These are phyloP conservation scores for Nothoprocta pentlandii DNA, from an alignment of 2,113 vertebrate genomes.

Conservation along the genomic window DNA sequence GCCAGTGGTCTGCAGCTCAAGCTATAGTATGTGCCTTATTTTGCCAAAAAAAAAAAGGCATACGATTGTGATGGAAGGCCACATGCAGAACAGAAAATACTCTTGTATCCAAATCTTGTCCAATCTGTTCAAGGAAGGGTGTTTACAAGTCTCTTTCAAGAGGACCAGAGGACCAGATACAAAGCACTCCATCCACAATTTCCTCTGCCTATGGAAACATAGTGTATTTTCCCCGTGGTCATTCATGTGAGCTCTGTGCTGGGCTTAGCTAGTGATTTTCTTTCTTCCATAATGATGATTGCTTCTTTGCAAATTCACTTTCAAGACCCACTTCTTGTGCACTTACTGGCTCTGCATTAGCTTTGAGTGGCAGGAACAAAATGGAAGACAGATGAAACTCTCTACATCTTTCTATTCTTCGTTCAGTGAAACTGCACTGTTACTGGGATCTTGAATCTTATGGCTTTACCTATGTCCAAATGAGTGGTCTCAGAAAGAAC, in stretches of 20 bases:
- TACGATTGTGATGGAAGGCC: background rate
- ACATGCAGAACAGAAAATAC: background rate
- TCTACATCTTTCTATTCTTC: background rate
- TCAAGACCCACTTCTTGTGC: background rate
- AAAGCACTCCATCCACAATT: background rate
- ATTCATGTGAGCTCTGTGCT: background rate
- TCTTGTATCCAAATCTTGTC: background rate
- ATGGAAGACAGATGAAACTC: background rate
- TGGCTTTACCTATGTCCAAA: background rate
- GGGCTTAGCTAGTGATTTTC: background rate
- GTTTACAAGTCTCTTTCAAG: background rate
- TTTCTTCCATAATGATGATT: fast-evolving
- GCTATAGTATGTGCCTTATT: background rate
- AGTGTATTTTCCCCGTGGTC: background rate
- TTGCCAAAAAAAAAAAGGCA: background rate
- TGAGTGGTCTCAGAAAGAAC: background rate
- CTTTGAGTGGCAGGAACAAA: background rate
- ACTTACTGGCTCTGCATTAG: background rate
- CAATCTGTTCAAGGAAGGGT: background rate
- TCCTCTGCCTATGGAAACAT: background rate
- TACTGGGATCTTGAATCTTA: background rate
- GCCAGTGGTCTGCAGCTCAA: background rate
- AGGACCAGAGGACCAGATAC: background rate
- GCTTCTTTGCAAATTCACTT: background rate
- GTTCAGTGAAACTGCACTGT: background rate